phyloP scores from a whole-genome alignment of 2,113 vertebrate genomes.

The Engystomops pustulosus region DNA sequence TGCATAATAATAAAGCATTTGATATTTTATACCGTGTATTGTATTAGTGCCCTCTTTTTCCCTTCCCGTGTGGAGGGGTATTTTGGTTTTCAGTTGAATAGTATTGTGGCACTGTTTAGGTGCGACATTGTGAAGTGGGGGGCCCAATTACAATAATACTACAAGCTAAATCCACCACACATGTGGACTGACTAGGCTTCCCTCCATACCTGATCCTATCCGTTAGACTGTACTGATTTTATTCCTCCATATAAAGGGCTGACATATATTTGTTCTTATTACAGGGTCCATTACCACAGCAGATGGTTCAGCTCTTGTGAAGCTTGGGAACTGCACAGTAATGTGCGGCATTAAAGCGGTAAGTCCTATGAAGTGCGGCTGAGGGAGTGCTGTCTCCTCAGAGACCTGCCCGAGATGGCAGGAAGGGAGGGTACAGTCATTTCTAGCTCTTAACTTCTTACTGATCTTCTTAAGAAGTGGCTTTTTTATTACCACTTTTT shows the following conservation, averaged over 20 bases:
- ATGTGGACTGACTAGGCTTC: too few species aligned
- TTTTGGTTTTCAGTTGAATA: too few species aligned
- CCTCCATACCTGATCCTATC: too few species aligned
- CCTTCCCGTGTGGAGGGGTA: too few species aligned
- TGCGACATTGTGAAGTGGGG: too few species aligned
- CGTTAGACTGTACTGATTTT: too few species aligned
- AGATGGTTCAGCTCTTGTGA: slow-evolving; percentile 93
- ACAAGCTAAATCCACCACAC: too few species aligned
- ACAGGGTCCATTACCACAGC: slow-evolving; percentile 94
- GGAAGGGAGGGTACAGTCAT: neutral
- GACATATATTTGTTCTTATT: slow-evolving; percentile 21
- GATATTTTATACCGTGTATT: too few species aligned
- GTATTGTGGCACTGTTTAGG: too few species aligned
- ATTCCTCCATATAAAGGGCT: neutral
- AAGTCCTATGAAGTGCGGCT: slow-evolving; percentile 60
- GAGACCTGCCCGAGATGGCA: neutral
- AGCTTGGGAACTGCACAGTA: slow-evolving; percentile 92
- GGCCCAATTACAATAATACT: too few species aligned
- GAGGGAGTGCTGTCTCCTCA: neutral
- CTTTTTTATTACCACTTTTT: neutral
- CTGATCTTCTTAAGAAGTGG: neutral
- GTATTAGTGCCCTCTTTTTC: too few species aligned
- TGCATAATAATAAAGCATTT: too few species aligned
- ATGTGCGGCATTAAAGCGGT: slow-evolving; percentile 96
- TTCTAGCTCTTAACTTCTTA: neutral